Evolutionary conservation across 2,797 vertebrate species (phyloP).

Genomic region (Valencia hispanica): DNA sequence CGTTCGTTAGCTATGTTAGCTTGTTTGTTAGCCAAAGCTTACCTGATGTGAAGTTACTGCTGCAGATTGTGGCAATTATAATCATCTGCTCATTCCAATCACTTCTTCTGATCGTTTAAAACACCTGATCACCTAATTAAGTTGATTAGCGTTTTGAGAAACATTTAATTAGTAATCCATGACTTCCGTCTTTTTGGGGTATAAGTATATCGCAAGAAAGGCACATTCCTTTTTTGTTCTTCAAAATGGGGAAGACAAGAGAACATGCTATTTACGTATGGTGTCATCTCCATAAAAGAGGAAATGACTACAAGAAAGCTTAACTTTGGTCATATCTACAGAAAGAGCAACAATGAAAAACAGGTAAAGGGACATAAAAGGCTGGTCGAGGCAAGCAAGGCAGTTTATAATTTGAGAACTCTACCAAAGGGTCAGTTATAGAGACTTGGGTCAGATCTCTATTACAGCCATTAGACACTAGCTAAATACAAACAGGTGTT

Average conservation of each 20-base stretch:
- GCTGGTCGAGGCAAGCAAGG: background rate
- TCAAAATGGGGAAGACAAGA: background rate
- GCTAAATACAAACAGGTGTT: background rate
- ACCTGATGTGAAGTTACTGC: too few species aligned
- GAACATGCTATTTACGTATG: background rate
- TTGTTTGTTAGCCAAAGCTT: too few species aligned
- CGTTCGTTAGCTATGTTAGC: too few species aligned
- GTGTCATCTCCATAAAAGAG: background rate
- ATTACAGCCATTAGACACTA: background rate
- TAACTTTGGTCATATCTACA: background rate
- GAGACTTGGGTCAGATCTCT: background rate
- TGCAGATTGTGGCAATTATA: too few species aligned
- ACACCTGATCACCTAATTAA: background rate
- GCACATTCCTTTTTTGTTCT: background rate
- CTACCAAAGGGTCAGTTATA: background rate
- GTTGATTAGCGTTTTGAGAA: background rate
- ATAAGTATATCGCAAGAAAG: background rate
- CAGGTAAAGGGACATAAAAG: background rate
- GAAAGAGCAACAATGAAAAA: background rate
- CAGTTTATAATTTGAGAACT: background rate
- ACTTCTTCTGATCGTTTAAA: too few species aligned
- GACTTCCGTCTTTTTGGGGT: background rate
- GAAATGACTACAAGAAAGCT: background rate
- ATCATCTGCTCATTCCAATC: too few species aligned
- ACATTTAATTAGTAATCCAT: background rate